Base-by-base conservation (phyloP, 2,888 invertebrate genomes). In the Mythimna lalbum region DNA sequence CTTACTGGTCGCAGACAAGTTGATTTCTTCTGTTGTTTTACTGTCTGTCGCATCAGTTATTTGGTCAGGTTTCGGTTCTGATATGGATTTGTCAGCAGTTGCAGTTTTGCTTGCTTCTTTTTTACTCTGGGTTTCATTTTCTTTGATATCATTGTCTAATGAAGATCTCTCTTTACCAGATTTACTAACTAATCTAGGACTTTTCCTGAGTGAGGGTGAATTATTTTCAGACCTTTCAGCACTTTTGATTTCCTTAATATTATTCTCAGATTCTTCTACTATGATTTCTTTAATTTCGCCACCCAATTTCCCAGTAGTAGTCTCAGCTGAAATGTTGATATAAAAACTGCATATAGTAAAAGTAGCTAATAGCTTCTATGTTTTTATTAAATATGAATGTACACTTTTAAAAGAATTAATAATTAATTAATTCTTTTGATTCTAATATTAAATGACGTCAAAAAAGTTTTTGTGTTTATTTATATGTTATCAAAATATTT, bases 251-350 rank as follows among this genome's bases (percentile, higher is more conserved):
- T 93, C 92, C 64, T 74, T 78, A 21, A 23, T 17, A 65, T 63
- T 78, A 63, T 43, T 76, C 36, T 83, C 79, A 36, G 88, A 78
- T 87, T 94, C 93, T 83, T 94, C 94, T 61, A 78, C 63, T 61
- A 94, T 94, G 2, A 88, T 72, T 84, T 91, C 90, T 52, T 66
- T 80, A 49, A 76, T 47, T 68, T 76, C 80, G 21, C 50, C 5
- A 59, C 85, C 81, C 72, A 89, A 88, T 64, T 80, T 86, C 50
- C 64, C 69, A 56, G 80, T 67, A 64, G 76, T 82, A 53, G 69
- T 65, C 59, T 91, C 90, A 80, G 68, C 88, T 91, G 87, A 59
- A 90, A 90, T 49, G 47, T 49, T 49, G 19, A 43, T 43, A 7
- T n/a, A 49, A 49, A n/a, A 47, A 19, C 27, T 19, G n/a, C 19